A percentile compares a stretch with the other conserved stretches of the same genome.
These are phyloP conservation scores for Prinia subflava DNA, from an alignment of 2,113 vertebrate genomes.

Conservation along the genomic window DNA sequence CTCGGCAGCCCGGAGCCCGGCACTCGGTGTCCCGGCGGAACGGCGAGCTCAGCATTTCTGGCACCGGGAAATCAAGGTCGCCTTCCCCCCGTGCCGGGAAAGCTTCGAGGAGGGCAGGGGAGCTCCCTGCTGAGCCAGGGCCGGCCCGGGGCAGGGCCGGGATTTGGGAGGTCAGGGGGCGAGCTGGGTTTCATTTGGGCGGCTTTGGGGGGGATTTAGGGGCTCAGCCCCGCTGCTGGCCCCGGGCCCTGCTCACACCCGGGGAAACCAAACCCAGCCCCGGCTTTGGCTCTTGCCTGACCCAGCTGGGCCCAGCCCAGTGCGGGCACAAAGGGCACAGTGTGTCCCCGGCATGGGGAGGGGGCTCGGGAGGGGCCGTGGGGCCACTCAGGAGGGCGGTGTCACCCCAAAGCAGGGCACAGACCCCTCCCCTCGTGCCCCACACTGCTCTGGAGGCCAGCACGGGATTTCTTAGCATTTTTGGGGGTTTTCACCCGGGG, in stretches of 20 bases:
- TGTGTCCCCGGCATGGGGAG: not conserved
- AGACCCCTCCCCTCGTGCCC: not conserved
- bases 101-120: not conserved
- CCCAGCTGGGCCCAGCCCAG: rapidly evolving
- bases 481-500: rapidly evolving
- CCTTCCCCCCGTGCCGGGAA: not conserved
- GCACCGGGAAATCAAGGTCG: not conserved
- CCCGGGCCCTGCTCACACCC: not conserved
- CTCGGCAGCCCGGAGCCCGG: not conserved
- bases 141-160: not conserved
- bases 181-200: conserved; percentile 19
- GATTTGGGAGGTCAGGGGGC: not conserved
- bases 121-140: not conserved
- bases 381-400: rapidly evolving
- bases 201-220: conserved; percentile 43
- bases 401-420: not conserved
- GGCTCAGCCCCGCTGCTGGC: not conserved
- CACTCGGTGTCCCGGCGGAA: not conserved
- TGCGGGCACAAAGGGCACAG: not conserved
- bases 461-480: rapidly evolving
- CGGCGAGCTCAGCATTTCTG: not conserved
- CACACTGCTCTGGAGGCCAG: rapidly evolving
- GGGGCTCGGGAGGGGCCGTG: not conserved
- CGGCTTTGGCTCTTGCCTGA: not conserved
- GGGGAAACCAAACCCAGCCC: not conserved